A percentile compares a stretch with the other conserved stretches of the same genome.
Evolutionary conservation across 2,797 vertebrate species (phyloP).

Genomic region (Crypturellus tataupa): DNA sequence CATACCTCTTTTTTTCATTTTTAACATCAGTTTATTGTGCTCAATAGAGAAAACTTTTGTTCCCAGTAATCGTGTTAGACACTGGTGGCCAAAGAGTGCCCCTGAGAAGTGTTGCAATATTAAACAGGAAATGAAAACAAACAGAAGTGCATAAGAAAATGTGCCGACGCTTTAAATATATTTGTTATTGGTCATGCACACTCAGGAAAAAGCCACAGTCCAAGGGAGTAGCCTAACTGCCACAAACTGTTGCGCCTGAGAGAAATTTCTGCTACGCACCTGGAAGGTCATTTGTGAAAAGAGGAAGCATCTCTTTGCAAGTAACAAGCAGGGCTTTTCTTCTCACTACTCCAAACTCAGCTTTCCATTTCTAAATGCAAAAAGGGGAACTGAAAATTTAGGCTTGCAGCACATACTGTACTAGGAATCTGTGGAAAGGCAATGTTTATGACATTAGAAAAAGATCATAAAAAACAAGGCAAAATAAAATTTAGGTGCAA

Average conservation of each 20-base stretch:
- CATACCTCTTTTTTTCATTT: not conserved
- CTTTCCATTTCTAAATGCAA: not conserved
- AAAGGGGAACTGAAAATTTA: slow-evolving; percentile 45
- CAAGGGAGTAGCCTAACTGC: too few relatives aligned
- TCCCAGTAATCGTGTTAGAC: too few relatives aligned
- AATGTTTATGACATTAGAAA: not conserved
- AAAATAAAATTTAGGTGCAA: not conserved
- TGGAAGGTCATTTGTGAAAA: not conserved
- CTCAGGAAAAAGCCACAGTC: not conserved
- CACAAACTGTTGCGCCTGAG: too few relatives aligned
- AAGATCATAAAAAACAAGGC: not conserved
- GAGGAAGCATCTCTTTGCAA: not conserved
- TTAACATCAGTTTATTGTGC: not conserved
- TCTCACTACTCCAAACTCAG: not conserved
- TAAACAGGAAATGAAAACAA: not conserved
- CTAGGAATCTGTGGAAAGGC: not conserved
- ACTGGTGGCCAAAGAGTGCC: not conserved
- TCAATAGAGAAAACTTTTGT: not conserved
- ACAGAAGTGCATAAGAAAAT: not conserved
- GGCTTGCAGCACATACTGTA: not conserved
- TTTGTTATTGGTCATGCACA: not conserved
- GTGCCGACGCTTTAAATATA: not conserved
- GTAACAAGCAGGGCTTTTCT: not conserved
- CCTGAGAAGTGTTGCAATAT: not conserved
- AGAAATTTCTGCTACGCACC: not conserved